Evolutionary conservation across 2,888 invertebrate genomes (phyloP), one percentile per base, ranked within the genome.

Genomic region (Caenorhabditis auriculariae): DNA sequence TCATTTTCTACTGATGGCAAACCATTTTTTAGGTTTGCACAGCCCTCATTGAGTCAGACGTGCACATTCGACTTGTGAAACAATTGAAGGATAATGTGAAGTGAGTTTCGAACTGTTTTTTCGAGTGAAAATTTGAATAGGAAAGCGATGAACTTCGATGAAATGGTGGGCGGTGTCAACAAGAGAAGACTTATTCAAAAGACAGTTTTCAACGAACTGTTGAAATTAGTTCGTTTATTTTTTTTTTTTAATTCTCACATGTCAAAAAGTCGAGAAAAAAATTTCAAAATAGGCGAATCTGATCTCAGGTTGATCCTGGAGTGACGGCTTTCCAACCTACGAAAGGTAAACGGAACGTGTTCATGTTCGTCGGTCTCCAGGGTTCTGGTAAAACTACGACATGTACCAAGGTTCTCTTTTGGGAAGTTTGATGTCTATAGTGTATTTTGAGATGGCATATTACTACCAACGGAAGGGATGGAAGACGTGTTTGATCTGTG

Each of bases 371-470:
- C 51, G 98, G 98, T 79, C 87, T 98, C 12, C 98, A 98, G 86
- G 98, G 98, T 64, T 94, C 95, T 55, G 98, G 98, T 72, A 98
- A 99, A 87, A 99, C 98, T 0, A 98, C 98, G 24, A 95, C 96
- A 1, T 99, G 98, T 86, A 98, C 96, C 66, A 98, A 99, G 82
- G 85, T 85, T 62, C 26, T 24, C 12, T 32, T 45, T 29, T 24
- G 15, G 17, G 37, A 60, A 6, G 54, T 27, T 24, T 6, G 2
- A 9, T 24, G 12, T 15, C 4, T 23, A 44, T 37, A 47, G 19
- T 46, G 26, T 17, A 32, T 0, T 32, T 81, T 32, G 69, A 85
- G 86, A 86, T 99, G 81, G 98, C 98, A 19, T 98, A 98, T 84
- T 91, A 95, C 84, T 99, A 96, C 84, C 88, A 94, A 82, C 91